These are phyloP conservation scores for Furnarius figulus DNA, from an alignment of 2,113 vertebrate species.

Conservation along the genomic window DNA sequence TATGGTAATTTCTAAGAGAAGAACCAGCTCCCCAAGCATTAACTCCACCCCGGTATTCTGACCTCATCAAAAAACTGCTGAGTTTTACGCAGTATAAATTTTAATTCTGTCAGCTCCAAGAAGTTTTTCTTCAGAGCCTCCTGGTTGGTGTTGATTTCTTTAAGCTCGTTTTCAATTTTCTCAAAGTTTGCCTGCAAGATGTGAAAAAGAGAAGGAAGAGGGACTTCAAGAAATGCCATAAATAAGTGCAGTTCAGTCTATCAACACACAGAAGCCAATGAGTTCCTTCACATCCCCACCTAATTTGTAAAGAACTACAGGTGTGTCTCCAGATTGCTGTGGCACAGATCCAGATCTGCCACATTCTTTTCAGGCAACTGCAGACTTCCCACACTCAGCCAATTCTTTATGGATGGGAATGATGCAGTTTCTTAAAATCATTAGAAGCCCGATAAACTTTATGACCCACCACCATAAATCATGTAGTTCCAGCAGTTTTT, in stretches of 20 bases:
- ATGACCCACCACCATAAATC: background rate
- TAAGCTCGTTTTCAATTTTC: constrained; percentile 97
- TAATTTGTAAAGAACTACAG: background rate
- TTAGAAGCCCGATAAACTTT: rapidly evolving
- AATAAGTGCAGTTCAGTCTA: background rate
- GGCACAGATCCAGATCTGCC: too few species aligned
- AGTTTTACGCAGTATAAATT: constrained; percentile 96
- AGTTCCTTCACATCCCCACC: background rate
- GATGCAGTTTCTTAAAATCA: background rate
- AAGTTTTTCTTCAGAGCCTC: constrained; percentile 98
- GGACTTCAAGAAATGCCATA: background rate
- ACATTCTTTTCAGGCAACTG: background rate
- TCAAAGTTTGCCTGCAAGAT: constrained; percentile 91
- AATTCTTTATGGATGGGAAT: background rate
- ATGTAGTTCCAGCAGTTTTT: rapidly evolving
- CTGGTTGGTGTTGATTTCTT: constrained; percentile 99
- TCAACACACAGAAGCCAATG: background rate
- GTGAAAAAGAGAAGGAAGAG: background rate
- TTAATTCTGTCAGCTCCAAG: constrained; percentile 95
- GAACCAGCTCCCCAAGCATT: constrained; percentile 21
- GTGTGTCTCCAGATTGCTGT: too few species aligned
- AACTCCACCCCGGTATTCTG: constrained; percentile 69
- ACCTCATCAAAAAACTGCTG: constrained; percentile 99
- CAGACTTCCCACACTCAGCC: background rate
- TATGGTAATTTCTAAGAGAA: constrained; percentile 35